Evolutionary conservation across 2,797 vertebrate genomes (phyloP).

Genomic region (Echeneis naucrates): DNA sequence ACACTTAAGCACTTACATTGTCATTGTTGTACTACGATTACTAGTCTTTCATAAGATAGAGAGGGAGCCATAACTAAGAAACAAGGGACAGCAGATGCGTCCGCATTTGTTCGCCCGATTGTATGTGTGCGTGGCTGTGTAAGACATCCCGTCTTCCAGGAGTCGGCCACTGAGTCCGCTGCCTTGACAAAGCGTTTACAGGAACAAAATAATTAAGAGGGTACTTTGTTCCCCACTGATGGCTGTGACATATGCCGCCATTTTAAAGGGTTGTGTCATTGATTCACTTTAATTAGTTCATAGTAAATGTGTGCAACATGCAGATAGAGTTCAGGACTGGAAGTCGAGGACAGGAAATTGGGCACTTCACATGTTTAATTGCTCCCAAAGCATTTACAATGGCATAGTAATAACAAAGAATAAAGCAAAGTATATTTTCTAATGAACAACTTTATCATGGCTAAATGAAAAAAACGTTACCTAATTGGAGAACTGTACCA

Average conservation of each 20-base stretch:
- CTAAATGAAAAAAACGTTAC: constrained; percentile 76
- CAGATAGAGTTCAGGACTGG: constrained; percentile 77
- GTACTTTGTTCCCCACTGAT: constrained; percentile 81
- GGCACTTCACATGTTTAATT: constrained; percentile 83
- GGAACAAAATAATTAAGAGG: constrained; percentile 87
- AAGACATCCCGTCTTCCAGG: constrained; percentile 70
- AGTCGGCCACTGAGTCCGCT: constrained; percentile 62
- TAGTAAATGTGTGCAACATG: constrained; percentile 74
- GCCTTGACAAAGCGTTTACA: constrained; percentile 81
- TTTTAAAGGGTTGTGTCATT: constrained; percentile 83
- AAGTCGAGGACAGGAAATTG: constrained; percentile 78
- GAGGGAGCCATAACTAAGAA: constrained; percentile 66
- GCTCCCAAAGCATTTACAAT: constrained; percentile 79
- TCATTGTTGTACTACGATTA: constrained; percentile 82
- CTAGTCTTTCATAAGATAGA: constrained; percentile 77
- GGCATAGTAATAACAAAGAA: constrained; percentile 76
- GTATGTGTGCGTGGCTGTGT: constrained; percentile 34
- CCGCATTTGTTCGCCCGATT: constrained; percentile 29
- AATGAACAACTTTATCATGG: constrained; percentile 81
- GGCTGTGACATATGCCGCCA: constrained; percentile 80
- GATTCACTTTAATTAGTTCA: constrained; percentile 88
- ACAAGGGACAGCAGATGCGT: constrained; percentile 37
- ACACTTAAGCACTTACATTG: constrained; percentile 77
- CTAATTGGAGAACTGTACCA: constrained; percentile 77
- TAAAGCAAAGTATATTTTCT: constrained; percentile 76